Percentiles rank a stretch among this genome's conserved stretches.
Evolutionary conservation across 2,797 vertebrate genomes (phyloP).

Genomic region (Sebastes taczanowskii): DNA sequence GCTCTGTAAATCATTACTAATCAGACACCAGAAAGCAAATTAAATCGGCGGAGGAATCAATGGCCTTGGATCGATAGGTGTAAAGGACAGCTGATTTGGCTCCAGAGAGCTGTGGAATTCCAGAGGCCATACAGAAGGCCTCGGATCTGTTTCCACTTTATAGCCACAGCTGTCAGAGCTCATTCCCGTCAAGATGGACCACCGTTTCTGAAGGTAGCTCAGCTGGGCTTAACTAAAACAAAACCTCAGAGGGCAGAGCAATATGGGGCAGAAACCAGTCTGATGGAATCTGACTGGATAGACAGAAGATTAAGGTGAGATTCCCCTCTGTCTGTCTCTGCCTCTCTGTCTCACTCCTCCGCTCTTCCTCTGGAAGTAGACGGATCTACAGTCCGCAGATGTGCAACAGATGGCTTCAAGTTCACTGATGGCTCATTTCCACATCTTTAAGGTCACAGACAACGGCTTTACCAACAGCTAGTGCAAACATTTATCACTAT

Average conservation of each 20-base stretch:
- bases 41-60: slow-evolving; percentile 76
- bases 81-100: slow-evolving; percentile 79
- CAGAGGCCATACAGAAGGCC: slow-evolving; percentile 64
- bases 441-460: slow-evolving; percentile 71
- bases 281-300: slow-evolving; percentile 73
- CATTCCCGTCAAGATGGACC: slow-evolving; percentile 72
- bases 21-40: slow-evolving; percentile 74
- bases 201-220: slow-evolving; percentile 64
- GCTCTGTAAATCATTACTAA: slow-evolving; percentile 79
- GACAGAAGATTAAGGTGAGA: slow-evolving; percentile 66
- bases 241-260: slow-evolving; percentile 66
- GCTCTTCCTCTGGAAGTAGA: slow-evolving; percentile 38
- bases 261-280: slow-evolving; percentile 53
- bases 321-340: slow-evolving; percentile 26
- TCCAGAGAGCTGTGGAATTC: slow-evolving; percentile 74
- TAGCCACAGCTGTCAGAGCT: slow-evolving; percentile 76
- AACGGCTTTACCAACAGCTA: slow-evolving; percentile 49
- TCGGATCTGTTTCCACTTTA: slow-evolving; percentile 76
- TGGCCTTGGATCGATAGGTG: slow-evolving; percentile 74
- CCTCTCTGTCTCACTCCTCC: slow-evolving; percentile 1
- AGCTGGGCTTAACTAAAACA: slow-evolving; percentile 68
- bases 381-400: slow-evolving; percentile 64
- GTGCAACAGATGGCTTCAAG: slow-evolving; percentile 73
- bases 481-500: slow-evolving; percentile 52
- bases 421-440: slow-evolving; percentile 62